Conservation (phyloP, 2,888 invertebrate genomes). For the Pyrocoelia pectoralis region DNA sequence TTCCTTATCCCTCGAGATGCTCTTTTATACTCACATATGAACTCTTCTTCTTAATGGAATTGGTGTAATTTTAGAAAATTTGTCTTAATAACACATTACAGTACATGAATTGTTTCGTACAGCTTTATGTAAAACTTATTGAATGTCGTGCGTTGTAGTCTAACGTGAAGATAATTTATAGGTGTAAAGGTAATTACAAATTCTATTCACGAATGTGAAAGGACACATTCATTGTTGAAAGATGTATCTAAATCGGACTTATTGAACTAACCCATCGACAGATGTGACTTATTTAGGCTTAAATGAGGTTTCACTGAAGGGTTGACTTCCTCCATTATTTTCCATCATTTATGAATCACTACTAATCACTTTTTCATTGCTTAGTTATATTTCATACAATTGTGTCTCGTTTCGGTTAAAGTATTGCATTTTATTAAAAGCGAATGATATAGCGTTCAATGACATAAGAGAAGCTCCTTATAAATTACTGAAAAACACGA, state of each 20-base stretch:
- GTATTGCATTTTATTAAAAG: too few species aligned
- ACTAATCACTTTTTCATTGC: constrained; percentile 26
- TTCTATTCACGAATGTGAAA: constrained; percentile 18
- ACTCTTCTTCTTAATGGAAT: constrained; percentile 33
- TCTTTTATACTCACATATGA: constrained; percentile 40
- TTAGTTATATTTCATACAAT: not conserved
- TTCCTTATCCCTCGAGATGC: constrained; percentile 49
- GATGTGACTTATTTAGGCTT: constrained; percentile 50
- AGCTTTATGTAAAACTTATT: not conserved
- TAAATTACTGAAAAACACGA: too few species aligned
- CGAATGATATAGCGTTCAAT: too few species aligned
- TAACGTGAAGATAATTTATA: not conserved
- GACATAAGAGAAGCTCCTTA: too few species aligned
- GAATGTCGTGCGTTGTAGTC: not conserved
- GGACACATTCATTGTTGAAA: constrained; percentile 19
- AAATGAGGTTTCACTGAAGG: constrained; percentile 47
- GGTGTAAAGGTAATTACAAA: constrained; percentile 10
- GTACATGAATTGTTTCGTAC: not conserved
- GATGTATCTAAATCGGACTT: constrained; percentile 29
- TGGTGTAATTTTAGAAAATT: constrained; percentile 28
- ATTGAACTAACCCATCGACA: constrained; percentile 45
- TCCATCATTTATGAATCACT: constrained; percentile 26
- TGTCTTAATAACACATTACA: constrained; percentile 18
- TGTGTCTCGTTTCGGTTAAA: too few species aligned
- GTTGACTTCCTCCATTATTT: constrained; percentile 33